Conservation (phyloP, 2,797 vertebrate species). For the Rousettus madagascariensis region DNA sequence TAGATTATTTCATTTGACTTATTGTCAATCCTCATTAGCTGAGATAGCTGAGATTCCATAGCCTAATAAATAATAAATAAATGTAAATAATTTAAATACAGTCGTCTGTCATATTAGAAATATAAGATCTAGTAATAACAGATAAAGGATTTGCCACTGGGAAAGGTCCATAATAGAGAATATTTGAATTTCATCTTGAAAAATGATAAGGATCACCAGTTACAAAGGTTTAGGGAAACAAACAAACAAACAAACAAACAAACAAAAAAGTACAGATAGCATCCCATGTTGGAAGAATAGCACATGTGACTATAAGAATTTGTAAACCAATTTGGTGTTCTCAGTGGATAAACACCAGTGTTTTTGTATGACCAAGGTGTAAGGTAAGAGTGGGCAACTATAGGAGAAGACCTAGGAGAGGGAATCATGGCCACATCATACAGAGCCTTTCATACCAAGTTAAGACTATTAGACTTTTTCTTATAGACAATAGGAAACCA, state of each 20-base stretch:
- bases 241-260: background rate
- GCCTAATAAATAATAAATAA: background rate
- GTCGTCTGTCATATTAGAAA: background rate
- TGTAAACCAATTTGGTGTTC: background rate
- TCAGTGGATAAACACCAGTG: background rate
- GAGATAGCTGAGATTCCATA: background rate
- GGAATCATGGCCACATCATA: background rate
- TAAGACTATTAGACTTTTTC: background rate
- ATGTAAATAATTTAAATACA: conserved; percentile 6
- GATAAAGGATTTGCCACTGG: background rate
- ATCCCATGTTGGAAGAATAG: background rate
- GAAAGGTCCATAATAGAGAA: background rate
- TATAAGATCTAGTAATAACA: background rate
- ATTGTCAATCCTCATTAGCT: background rate
- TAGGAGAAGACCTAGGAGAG: background rate
- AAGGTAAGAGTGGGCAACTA: background rate
- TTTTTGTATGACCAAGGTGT: background rate
- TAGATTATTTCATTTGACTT: background rate
- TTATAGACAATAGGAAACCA: background rate
- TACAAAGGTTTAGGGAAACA: background rate
- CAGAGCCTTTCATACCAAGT: accelerated
- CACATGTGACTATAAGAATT: background rate
- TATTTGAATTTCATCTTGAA: background rate
- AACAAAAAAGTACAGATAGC: background rate
- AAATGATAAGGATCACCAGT: background rate